phyloP scores from a whole-genome alignment of 1,140 invertebrate species.

The Megathymus violae region DNA sequence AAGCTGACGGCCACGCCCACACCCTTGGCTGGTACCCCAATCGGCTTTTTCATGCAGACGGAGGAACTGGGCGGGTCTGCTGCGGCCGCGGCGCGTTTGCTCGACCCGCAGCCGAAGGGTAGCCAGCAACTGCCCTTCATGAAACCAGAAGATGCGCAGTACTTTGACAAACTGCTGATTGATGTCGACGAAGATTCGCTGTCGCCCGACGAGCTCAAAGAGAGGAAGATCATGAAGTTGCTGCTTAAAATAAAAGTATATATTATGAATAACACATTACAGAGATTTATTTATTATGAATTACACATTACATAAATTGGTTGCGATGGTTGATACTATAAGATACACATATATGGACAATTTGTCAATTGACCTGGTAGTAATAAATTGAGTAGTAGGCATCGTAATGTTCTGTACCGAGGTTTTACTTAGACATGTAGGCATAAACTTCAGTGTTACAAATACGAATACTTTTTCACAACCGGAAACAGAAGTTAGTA shows the following conservation, averaged over 20 bases:
- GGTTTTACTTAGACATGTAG: too few species aligned
- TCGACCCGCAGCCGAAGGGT: slow-evolving; percentile 98
- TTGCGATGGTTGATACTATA: too few species aligned
- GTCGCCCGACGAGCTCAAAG: slow-evolving; percentile 98
- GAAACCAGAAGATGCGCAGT: slow-evolving; percentile 99
- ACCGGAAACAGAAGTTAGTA: too few species aligned
- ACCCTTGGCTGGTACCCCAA: slow-evolving; percentile 95
- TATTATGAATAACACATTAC: background rate
- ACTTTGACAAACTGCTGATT: slow-evolving; percentile 98
- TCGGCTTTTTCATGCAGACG: slow-evolving; percentile 98
- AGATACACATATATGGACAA: too few species aligned
- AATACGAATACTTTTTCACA: too few species aligned
- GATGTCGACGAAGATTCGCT: slow-evolving; percentile 99
- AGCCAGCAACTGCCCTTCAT: slow-evolving; percentile 97
- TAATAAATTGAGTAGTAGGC: too few species aligned
- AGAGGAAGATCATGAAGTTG: slow-evolving; percentile 99
- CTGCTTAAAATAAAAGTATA: slow-evolving; percentile 96
- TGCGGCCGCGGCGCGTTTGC: slow-evolving; percentile 90
- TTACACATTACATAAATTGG: too few species aligned
- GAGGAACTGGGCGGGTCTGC: slow-evolving; percentile 90
- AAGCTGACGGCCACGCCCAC: slow-evolving; percentile 99
- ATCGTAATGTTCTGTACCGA: too few species aligned
- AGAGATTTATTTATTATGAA: too few species aligned
- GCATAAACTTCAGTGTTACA: too few species aligned
- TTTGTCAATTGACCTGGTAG: too few species aligned